Percentiles rank a stretch among this genome's conserved stretches.
These are phyloP conservation scores for Amaurobius ferox DNA, from an alignment of 2,888 invertebrate genomes.

Conservation along the genomic window DNA sequence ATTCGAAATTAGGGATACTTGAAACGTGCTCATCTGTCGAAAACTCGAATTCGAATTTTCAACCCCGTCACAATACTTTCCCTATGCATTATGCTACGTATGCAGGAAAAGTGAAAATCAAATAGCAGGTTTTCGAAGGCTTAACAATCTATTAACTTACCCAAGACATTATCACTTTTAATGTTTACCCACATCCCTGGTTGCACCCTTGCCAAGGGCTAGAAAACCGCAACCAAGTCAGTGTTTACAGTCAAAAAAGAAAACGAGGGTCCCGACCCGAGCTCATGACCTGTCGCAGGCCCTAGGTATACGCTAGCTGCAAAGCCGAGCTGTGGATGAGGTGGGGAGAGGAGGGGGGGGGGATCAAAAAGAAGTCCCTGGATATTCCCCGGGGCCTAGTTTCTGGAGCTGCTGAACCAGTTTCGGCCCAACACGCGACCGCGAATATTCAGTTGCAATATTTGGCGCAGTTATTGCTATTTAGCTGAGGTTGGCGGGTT, in stretches of 20 bases:
- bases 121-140: too few relatives aligned
- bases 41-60: too few relatives aligned
- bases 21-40: too few relatives aligned
- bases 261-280: constrained; percentile 51
- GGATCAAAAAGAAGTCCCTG: constrained; percentile 22
- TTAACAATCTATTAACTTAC: not conserved
- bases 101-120: too few relatives aligned
- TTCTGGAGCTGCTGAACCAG: constrained; percentile 56
- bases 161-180: not conserved
- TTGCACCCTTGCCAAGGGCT: not conserved
- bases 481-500: not conserved
- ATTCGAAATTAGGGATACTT: too few relatives aligned
- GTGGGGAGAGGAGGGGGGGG: constrained; percentile 25
- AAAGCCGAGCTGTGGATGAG: not conserved
- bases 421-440: constrained; percentile 40
- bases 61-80: too few relatives aligned
- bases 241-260: constrained; percentile 44
- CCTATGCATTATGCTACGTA: too few relatives aligned
- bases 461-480: constrained; percentile 25
- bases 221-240: constrained; percentile 42
- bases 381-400: constrained; percentile 26
- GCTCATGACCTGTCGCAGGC: constrained; percentile 60
- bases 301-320: not conserved
- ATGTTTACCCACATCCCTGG: constrained; percentile 17
- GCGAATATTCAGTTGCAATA: not conserved